Percentiles rank a stretch among this genome's conserved stretches.
Evolutionary conservation across 2,113 vertebrate genomes (phyloP).

Genomic region (Rhynchopsitta pachyrhyncha): DNA sequence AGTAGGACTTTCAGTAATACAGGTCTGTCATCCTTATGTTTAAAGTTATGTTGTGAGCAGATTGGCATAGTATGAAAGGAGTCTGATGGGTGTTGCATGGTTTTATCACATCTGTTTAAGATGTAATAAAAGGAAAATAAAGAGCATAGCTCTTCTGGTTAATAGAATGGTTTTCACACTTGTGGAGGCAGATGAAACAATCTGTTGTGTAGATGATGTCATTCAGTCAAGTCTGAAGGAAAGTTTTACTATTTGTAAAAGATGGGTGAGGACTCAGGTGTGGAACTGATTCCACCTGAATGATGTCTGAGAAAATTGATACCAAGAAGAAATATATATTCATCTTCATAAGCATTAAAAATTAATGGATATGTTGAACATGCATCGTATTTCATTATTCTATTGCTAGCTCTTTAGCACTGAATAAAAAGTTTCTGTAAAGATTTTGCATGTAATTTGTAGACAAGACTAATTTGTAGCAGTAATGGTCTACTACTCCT

Average conservation of each 20-base stretch:
- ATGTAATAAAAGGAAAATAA: conserved; percentile 25
- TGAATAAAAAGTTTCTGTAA: not conserved
- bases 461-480: not conserved
- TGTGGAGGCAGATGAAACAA: not conserved
- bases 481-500: not conserved
- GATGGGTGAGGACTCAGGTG: not conserved
- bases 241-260: not conserved
- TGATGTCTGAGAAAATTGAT: not conserved
- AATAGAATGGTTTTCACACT: not conserved
- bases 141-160: not conserved
- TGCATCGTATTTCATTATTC: not conserved
- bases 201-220: not conserved
- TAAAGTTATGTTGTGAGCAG: conserved; percentile 26
- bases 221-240: conserved; percentile 4
- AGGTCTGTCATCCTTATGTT: not conserved
- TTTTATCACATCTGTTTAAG: conserved; percentile 40
- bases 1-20: not conserved
- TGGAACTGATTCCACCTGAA: not conserved
- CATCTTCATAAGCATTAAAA: not conserved
- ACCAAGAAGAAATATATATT: not conserved
- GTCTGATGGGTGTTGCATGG: not conserved
- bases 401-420: not conserved
- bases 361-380: not conserved
- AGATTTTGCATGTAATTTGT: not conserved
- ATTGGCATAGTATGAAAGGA: not conserved